Evolutionary conservation across 2,797 vertebrate genomes (phyloP).

Genomic region (Thaleichthys pacificus): DNA sequence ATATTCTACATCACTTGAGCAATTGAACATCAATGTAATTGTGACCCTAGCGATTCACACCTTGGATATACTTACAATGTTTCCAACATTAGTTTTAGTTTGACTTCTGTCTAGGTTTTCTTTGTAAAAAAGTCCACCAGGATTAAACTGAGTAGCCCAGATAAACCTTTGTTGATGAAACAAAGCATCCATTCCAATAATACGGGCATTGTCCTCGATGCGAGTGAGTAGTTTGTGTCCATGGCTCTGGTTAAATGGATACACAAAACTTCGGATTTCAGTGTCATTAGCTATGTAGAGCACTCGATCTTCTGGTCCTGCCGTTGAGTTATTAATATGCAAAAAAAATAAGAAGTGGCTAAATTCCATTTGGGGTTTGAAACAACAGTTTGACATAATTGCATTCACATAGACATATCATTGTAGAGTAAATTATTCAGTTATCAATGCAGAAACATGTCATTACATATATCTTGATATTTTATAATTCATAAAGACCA

Average conservation of each 20-base stretch:
- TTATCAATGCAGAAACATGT: constrained; percentile 6
- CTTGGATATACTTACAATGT: constrained; percentile 89
- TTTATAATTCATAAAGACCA: not conserved
- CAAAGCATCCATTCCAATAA: constrained; percentile 95
- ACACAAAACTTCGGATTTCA: constrained; percentile 98
- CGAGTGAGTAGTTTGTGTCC: constrained; percentile 93
- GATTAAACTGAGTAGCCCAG: constrained; percentile 99
- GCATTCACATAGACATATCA: not conserved
- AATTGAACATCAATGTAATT: not conserved
- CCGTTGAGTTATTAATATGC: constrained; percentile 66
- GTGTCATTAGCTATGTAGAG: constrained; percentile 99
- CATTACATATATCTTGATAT: not conserved
- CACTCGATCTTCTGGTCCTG: constrained; percentile 98
- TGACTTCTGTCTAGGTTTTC: constrained; percentile 85
- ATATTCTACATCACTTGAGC: not conserved
- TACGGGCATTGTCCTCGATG: constrained; percentile 96
- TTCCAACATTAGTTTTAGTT: constrained; percentile 85
- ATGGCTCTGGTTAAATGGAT: constrained; percentile 97
- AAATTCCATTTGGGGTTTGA: constrained; percentile 61
- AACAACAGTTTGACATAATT: constrained; percentile 54
- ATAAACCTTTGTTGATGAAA: constrained; percentile 96
- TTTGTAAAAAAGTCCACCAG: constrained; percentile 97
- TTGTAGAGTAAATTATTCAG: constrained; percentile 12
- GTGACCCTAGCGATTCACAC: not conserved
- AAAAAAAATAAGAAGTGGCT: constrained; percentile 65